Percentiles rank a stretch among this genome's conserved stretches.
phyloP scores from a whole-genome alignment of 92 coral and sea anemone species.

The Zoanthus solanderi region DNA sequence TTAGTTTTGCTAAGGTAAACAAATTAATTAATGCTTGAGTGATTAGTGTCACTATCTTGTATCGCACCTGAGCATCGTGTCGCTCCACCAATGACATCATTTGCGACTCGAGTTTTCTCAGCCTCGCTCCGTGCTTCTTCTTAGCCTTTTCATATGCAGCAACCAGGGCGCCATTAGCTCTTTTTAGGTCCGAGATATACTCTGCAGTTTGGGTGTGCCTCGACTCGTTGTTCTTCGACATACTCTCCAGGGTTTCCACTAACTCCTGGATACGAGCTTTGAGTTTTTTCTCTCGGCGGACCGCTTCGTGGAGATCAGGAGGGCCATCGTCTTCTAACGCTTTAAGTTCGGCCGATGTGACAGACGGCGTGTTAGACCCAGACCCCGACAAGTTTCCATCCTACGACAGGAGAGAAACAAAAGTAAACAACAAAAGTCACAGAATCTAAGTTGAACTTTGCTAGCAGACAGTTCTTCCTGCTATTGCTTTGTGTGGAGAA shows the following conservation, averaged over 20 bases:
- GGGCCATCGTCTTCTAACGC: slow-evolving; percentile 95
- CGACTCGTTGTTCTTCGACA: slow-evolving; percentile 93
- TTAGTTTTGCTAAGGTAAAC: too few species aligned
- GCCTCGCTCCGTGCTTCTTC: slow-evolving; percentile 91
- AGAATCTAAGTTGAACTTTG: neutral
- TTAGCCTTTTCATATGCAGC: slow-evolving; percentile 99
- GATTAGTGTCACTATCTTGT: neutral
- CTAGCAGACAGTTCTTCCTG: neutral
- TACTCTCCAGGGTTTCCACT: slow-evolving; percentile 92
- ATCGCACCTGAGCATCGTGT: slow-evolving; percentile 89
- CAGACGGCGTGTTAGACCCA: slow-evolving; percentile 88
- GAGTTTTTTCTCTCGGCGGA: slow-evolving; percentile 91
- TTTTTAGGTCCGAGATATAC: slow-evolving; percentile 92
- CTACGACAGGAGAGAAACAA: slow-evolving; percentile 20
- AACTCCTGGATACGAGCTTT: slow-evolving; percentile 90
- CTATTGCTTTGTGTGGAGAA: too few species aligned
- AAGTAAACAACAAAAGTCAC: neutral
- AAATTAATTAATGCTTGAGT: too few species aligned
- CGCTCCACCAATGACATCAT: slow-evolving; percentile 99
- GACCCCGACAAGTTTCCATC: slow-evolving; percentile 74
- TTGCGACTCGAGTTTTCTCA: slow-evolving; percentile 93
- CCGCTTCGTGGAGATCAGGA: slow-evolving; percentile 92
- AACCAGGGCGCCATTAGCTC: slow-evolving; percentile 98
- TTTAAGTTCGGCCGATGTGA: slow-evolving; percentile 90
- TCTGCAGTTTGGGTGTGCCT: slow-evolving; percentile 97